Evolutionary conservation across 2,888 invertebrate species (phyloP).

Genomic region (Euplagia quadripunctaria): DNA sequence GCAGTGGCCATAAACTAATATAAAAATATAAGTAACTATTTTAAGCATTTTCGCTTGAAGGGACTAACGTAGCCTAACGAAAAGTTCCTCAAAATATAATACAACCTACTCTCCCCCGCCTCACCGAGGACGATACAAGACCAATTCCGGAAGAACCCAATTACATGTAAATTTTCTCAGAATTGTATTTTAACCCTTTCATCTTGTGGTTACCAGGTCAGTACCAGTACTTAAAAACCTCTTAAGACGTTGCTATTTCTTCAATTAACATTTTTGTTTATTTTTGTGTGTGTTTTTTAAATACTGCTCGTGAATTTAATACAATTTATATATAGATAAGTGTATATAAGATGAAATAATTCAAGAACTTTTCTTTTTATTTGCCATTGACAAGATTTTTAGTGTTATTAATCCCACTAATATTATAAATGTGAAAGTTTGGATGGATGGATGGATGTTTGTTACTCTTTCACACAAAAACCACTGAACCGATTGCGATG

Average conservation of each 20-base stretch:
- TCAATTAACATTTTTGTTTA: background rate
- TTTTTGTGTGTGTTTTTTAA: background rate
- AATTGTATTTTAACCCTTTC: conserved; percentile 29
- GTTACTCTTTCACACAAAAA: no score
- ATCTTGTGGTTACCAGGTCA: conserved; percentile 16
- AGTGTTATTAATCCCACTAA: no score
- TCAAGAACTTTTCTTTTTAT: no score
- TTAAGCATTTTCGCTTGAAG: background rate
- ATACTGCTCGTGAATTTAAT: background rate
- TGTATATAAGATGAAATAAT: no score
- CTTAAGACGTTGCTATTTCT: background rate
- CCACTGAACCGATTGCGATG: no score
- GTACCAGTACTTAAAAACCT: background rate
- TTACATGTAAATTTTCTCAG: conserved; percentile 20
- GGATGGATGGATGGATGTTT: no score
- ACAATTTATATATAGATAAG: no score
- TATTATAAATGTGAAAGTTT: no score
- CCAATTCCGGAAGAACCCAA: conserved; percentile 16
- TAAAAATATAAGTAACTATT: no score
- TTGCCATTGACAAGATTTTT: no score
- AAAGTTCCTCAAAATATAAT: background rate
- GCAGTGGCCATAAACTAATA: no score
- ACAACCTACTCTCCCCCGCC: background rate
- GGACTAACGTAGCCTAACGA: background rate
- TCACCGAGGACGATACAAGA: background rate